These are phyloP conservation scores for Lycaena phlaeas DNA, from an alignment of 2,888 invertebrate species.

Conservation along the genomic window DNA sequence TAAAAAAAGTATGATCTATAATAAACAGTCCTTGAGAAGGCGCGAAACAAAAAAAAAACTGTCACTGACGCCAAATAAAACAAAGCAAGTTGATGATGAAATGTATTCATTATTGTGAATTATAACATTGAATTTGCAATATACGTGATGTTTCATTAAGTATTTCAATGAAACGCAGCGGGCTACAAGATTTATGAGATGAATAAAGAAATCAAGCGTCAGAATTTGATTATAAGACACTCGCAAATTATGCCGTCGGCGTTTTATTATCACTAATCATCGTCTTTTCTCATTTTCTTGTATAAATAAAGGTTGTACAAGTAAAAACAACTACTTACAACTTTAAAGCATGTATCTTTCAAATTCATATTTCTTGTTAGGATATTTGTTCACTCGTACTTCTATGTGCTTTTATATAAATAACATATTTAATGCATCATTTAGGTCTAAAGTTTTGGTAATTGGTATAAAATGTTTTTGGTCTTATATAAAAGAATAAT, in stretches of 20 bases:
- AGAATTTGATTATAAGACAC: conserved; percentile 41
- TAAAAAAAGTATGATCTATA: too few species aligned
- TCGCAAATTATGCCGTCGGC: conserved; percentile 34
- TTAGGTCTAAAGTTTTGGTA: too few species aligned
- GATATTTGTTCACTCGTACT: too few species aligned
- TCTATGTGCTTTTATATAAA: too few species aligned
- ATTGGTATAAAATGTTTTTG: too few species aligned
- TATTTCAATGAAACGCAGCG: conserved; percentile 29
- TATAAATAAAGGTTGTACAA: too few species aligned
- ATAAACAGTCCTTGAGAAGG: too few species aligned
- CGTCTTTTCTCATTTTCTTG: conserved; percentile 15
- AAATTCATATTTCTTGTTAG: too few species aligned
- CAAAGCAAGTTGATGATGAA: not conserved
- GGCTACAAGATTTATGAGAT: conserved; percentile 34
- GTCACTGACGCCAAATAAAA: not conserved
- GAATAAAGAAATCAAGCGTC: conserved; percentile 62
- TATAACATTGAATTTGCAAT: not conserved
- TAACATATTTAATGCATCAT: too few species aligned
- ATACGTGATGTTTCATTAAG: conserved; percentile 13
- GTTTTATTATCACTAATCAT: conserved; percentile 47
- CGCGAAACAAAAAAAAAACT: not conserved
- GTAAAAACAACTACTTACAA: too few species aligned
- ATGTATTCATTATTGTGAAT: conserved; percentile 9
- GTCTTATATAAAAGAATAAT: too few species aligned
- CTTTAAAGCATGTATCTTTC: too few species aligned